Conservation (phyloP, 2,797 vertebrate genomes). For the Scomberomorus guttatus region DNA sequence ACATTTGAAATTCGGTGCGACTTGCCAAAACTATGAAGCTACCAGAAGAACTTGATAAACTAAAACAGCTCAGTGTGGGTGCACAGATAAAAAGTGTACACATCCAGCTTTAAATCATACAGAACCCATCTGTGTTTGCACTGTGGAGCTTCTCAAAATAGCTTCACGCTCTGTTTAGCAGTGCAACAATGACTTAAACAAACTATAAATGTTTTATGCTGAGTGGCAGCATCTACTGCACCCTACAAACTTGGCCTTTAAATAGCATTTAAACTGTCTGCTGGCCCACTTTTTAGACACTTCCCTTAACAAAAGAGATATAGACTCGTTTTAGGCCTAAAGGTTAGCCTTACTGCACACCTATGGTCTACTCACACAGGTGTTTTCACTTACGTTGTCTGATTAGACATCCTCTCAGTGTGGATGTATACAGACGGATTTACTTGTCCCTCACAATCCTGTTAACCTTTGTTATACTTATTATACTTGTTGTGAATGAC, state of each 20-base stretch:
- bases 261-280: constrained; percentile 1
- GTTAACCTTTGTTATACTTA: not conserved
- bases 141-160: constrained; percentile 20
- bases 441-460: not conserved
- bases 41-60: constrained; percentile 9
- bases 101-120: constrained; percentile 8
- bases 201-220: constrained; percentile 11
- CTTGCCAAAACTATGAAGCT: not conserved
- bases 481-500: not conserved
- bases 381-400: too few species aligned
- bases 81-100: not conserved
- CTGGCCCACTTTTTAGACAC: not conserved
- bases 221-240: not conserved
- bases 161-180: constrained; percentile 19
- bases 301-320: not conserved
- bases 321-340: not conserved
- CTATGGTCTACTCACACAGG: not conserved
- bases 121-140: constrained; percentile 35
- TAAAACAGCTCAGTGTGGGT: not conserved
- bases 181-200: constrained; percentile 17
- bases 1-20: not conserved
- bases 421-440: too few species aligned
- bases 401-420: too few species aligned
- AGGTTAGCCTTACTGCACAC: not conserved
- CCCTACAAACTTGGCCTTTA: not conserved